phyloP scores from a whole-genome alignment of 53 echinoderm and acorn worm species.

The Zoroaster sp. region DNA sequence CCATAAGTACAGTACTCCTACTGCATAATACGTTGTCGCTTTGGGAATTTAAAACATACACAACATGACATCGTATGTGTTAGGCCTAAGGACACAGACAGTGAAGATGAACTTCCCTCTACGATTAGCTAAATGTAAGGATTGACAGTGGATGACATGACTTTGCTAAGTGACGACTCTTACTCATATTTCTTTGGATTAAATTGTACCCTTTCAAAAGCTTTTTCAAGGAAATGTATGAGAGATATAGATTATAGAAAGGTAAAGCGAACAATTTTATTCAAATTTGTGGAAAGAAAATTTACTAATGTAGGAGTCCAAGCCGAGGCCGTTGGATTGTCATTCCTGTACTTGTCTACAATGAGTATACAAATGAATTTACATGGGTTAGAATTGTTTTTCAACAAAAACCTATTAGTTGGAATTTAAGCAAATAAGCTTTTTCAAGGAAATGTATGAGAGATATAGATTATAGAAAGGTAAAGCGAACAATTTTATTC shows the following conservation, averaged over 20 bases:
- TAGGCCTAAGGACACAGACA: neutral
- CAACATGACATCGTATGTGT: neutral
- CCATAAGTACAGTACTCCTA: neutral
- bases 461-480: no score
- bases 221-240: neutral
- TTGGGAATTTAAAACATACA: neutral
- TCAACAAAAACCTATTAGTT: no score
- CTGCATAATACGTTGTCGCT: neutral
- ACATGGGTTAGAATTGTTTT: no score
- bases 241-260: no score
- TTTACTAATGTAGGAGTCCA: no score
- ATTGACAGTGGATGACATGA: neutral
- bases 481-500: no score
- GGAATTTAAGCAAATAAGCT: no score
- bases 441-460: neutral
- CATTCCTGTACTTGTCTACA: no score
- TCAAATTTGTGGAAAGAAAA: no score
- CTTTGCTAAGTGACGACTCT: neutral
- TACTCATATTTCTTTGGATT: neutral
- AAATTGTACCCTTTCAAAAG: neutral
- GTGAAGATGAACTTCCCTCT: neutral
- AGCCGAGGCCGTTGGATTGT: no score
- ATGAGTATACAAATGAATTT: no score
- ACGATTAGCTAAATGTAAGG: neutral
- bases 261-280: no score